Evolutionary conservation across 2,113 vertebrate genomes (phyloP), one percentile per base, ranked within the genome.

Genomic region (Nanorana parkeri): DNA sequence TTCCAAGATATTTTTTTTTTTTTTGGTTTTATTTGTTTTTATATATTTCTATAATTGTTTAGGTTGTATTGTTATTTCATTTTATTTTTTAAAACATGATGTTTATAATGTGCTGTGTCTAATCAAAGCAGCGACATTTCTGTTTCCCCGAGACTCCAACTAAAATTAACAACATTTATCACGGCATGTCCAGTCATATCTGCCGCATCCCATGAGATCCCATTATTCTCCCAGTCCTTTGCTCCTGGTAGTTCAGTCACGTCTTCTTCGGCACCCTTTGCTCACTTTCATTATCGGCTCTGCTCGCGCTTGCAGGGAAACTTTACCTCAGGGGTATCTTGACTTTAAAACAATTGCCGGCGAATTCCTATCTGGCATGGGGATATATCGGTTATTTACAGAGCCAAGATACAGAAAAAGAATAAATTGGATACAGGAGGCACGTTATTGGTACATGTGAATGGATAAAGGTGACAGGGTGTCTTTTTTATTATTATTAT

Each of bases 91-190:
- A 3, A 6, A 6, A 6, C 8, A 36, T 36, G 6, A 11, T 47
- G 41, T 47, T 47, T 47, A 15, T 47, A 47, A 6, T 10, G 41
- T 26, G 23, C 21, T 60, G 29, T 36, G 54, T 36, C 32, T 68
- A 67, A 78, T 78, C 64, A 68, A 5, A 23, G 64, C 63, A 13
- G 47, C 2, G 52, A 66, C 19, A 51, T 5, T 60, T 75, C 60
- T 28, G 20, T 29, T 17, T 17, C 28, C 61, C 73, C 86, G 80
- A 78, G 29, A 29, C 7, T 21, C 17, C 72, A 23, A 83, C 76
- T 68, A 83, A 85, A 81, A 77, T 81, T 23, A 17, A 15, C 56
- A 24, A 84, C 21, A 54, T 85, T 79, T 85, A 82, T 85, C 61
- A 74, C 3, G 55, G 4, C 47, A 61, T 84, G n/a, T 77, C 36